Evolutionary conservation across 2,888 invertebrate species (phyloP), one percentile per base, ranked within the genome.

Genomic region (Melanostoma mellinum): DNA sequence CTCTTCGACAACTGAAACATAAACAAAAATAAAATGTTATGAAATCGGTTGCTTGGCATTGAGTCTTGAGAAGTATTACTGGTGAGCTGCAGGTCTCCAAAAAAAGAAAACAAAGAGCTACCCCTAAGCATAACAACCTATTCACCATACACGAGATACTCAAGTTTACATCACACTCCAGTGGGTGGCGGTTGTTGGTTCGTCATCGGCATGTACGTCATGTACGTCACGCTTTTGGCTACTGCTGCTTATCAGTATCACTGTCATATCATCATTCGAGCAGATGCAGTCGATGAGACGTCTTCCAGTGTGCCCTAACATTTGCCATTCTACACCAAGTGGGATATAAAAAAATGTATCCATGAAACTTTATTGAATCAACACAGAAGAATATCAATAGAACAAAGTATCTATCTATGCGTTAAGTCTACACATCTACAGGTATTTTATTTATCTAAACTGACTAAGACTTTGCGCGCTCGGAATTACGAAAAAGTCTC

Each of bases 371-470:
- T 60, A 67, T 61, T 60, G 79, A 77, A 72, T 50, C 42, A 48
- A 38, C 55, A 60, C 58, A 52, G 75, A 69, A 48, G 58, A 72
- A 50, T 52, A 58, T 20, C 56, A 9, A 56, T 52, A 71, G 48
- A 50, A 40, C 9, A 44, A 63, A 50, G 63, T 63, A 38, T 63
- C 60, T 52, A 53, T 52, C 38, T 36, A 9, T 33, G 9, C 5
- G 10, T 33, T 44, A 8, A 63, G 46, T 46, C 38, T 46, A 5
- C 44, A 67, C 58, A 69, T 56, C 65, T 74, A 73, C 69, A 74
- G 74, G 63, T 80, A 75, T 75, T 74, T 74, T 75, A 71, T 79
- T 75, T 84, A 71, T 71, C 75, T 63, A 63, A 63, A 63, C 63
- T 58, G 67, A 69, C 79, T 67, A 40, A 52, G 68, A 61, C 55